phyloP scores from a whole-genome alignment of 1,140 invertebrate genomes.

The Sinella curviseta region DNA sequence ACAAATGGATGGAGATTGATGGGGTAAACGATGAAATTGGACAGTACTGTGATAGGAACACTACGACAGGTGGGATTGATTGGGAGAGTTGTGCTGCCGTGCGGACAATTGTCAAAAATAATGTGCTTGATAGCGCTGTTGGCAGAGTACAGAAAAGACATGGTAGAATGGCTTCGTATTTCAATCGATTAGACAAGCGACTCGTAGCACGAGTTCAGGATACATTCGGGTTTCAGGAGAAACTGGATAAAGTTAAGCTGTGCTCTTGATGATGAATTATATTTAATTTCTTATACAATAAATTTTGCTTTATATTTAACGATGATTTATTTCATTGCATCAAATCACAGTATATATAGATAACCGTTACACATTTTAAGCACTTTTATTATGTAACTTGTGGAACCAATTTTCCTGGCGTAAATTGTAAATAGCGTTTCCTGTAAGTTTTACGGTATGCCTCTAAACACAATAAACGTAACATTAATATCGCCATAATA shows the following conservation, averaged over 20 bases:
- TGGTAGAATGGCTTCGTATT: slow-evolving; percentile 35
- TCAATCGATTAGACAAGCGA: slow-evolving; percentile 34
- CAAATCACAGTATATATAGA: too few species aligned
- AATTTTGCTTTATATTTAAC: too few species aligned
- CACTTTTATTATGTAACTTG: too few species aligned
- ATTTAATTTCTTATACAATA: too few species aligned
- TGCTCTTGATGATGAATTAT: not conserved
- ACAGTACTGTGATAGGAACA: slow-evolving; percentile 28
- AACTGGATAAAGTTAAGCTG: not conserved
- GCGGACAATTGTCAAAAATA: slow-evolving; percentile 41
- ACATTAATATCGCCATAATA: too few species aligned
- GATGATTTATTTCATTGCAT: too few species aligned
- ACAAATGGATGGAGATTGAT: not conserved
- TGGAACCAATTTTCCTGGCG: too few species aligned
- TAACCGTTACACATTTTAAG: too few species aligned
- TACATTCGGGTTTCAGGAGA: slow-evolving; percentile 31
- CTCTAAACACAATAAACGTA: too few species aligned
- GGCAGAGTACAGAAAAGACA: slow-evolving; percentile 30
- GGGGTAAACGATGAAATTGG: slow-evolving; percentile 19
- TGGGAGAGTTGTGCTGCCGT: slow-evolving; percentile 34
- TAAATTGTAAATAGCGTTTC: too few species aligned
- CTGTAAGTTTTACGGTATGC: too few species aligned
- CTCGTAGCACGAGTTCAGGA: slow-evolving; percentile 28
- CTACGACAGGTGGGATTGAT: not conserved
- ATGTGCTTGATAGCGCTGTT: slow-evolving; percentile 22